Evolutionary conservation across 2,888 invertebrate genomes (phyloP).

Genomic region (Monoplex corrugatus): DNA sequence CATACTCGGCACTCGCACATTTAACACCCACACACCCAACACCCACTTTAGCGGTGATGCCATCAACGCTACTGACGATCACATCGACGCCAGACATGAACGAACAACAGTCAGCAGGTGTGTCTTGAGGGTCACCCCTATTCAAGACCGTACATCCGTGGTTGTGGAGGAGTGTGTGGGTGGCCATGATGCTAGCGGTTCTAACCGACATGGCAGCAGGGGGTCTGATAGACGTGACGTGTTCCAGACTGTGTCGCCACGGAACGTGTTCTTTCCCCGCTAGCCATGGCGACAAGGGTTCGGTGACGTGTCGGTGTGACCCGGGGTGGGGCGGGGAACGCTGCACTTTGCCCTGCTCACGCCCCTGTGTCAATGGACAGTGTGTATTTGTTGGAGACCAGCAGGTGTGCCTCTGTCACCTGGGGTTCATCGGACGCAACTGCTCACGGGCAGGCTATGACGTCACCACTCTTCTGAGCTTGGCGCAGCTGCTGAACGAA

Average conservation of each 20-base stretch:
- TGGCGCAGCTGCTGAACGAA: slow-evolving; percentile 36
- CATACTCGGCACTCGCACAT: not conserved
- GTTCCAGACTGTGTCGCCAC: slow-evolving; percentile 43
- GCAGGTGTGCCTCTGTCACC: slow-evolving; percentile 48
- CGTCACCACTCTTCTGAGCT: slow-evolving; percentile 38
- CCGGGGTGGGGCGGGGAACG: slow-evolving; percentile 48
- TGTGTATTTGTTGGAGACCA: slow-evolving; percentile 40
- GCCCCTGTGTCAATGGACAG: slow-evolving; percentile 43
- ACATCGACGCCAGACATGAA: not conserved
- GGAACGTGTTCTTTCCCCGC: slow-evolving; percentile 45
- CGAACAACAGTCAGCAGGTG: not conserved
- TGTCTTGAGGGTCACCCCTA: not conserved
- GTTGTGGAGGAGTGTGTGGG: not conserved
- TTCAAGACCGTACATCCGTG: not conserved
- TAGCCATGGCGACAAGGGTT: not conserved
- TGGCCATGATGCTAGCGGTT: not conserved
- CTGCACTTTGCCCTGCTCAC: slow-evolving; percentile 45
- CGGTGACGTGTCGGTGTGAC: slow-evolving; percentile 39
- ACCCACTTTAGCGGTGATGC: not conserved
- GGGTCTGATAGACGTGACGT: slow-evolving; percentile 11
- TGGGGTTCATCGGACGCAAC: slow-evolving; percentile 22
- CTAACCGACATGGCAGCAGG: not conserved
- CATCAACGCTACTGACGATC: not conserved
- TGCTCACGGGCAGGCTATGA: slow-evolving; percentile 39
- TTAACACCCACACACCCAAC: not conserved